Conservation (phyloP, 2,888 invertebrate species). For the Acleris sparsana region DNA sequence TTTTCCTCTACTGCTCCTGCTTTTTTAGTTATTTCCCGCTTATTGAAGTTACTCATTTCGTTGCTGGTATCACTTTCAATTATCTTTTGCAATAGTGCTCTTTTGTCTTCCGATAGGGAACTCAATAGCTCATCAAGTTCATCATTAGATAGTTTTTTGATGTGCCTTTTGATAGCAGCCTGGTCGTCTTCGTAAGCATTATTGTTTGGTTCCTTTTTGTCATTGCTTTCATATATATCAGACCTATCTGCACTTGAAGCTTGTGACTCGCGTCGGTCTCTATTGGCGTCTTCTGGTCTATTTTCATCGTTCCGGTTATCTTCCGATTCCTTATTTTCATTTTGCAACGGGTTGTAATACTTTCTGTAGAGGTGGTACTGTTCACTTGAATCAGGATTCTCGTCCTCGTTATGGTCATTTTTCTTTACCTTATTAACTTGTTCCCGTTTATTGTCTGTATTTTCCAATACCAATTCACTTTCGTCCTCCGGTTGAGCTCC, state of each 20-base stretch:
- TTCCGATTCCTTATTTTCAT: slow-evolving; percentile 49
- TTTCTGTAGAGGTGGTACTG: slow-evolving; percentile 50
- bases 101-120: slow-evolving; percentile 71
- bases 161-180: slow-evolving; percentile 67
- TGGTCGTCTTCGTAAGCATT: slow-evolving; percentile 63
- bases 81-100: slow-evolving; percentile 66
- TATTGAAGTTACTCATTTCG: slow-evolving; percentile 54
- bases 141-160: slow-evolving; percentile 65
- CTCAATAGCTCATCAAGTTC: slow-evolving; percentile 70
- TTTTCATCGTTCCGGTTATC: slow-evolving; percentile 50
- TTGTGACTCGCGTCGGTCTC: slow-evolving; percentile 58
- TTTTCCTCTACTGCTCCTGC: slow-evolving; percentile 69
- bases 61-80: slow-evolving; percentile 53
- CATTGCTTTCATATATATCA: slow-evolving; percentile 30
- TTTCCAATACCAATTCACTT: slow-evolving; percentile 54
- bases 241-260: slow-evolving; percentile 31
- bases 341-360: slow-evolving; percentile 52
- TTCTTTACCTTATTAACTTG: slow-evolving; percentile 47
- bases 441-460: slow-evolving; percentile 42
- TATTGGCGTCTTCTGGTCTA: slow-evolving; percentile 46
- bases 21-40: slow-evolving; percentile 77
- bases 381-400: slow-evolving; percentile 43
- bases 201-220: slow-evolving; percentile 40
- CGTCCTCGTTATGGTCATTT: slow-evolving; percentile 51
- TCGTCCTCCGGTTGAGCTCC: slow-evolving; percentile 47